These are phyloP conservation scores for Clamator glandarius DNA, from an alignment of 2,797 vertebrate genomes.

Conservation along the genomic window DNA sequence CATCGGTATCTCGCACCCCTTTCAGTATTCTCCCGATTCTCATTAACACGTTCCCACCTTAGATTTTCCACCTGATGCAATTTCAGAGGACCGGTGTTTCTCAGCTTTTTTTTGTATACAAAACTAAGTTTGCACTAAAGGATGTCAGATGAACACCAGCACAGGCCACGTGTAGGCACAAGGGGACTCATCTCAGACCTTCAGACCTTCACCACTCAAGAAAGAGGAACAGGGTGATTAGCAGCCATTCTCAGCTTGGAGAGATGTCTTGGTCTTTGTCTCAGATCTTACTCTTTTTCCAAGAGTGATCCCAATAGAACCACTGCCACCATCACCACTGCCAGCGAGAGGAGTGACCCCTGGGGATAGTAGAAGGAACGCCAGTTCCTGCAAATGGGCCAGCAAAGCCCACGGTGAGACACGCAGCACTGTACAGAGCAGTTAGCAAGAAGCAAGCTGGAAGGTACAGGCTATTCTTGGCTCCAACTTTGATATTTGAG, in stretches of 20 bases:
- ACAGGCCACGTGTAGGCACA: rapidly evolving
- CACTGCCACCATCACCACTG: rapidly evolving
- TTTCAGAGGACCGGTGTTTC: neutral
- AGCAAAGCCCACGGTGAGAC: neutral
- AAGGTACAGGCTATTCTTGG: neutral
- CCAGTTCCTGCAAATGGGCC: too few species aligned
- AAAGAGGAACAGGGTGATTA: neutral
- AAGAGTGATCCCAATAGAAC: neutral
- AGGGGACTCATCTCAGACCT: neutral
- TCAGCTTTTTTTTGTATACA: neutral
- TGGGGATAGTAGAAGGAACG: rapidly evolving
- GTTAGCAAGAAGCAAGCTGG: neutral
- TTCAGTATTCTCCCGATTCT: neutral
- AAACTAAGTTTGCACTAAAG: neutral
- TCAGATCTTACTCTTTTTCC: neutral
- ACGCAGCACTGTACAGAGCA: neutral
- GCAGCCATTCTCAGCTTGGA: neutral
- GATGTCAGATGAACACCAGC: neutral
- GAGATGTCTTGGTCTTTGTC: neutral
- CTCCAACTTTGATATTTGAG: neutral
- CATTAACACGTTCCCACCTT: neutral
- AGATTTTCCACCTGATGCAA: neutral
- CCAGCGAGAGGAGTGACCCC: rapidly evolving
- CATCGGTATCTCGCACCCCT: neutral
- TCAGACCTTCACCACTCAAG: neutral